Evolutionary conservation across 1,140 invertebrate species (phyloP).

Genomic region (Drepana arcuata): DNA sequence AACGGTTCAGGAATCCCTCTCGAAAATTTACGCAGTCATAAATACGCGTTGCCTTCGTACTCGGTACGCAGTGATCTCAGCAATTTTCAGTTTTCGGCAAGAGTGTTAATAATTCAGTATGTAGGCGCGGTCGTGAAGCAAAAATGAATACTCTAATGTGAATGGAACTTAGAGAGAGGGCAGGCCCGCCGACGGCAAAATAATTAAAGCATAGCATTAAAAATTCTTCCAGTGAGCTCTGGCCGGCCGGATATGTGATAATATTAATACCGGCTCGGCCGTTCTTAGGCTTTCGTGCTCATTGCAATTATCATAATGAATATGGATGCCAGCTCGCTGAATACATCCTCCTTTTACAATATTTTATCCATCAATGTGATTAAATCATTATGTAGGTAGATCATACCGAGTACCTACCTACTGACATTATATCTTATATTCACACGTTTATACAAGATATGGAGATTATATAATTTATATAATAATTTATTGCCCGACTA

Average conservation of each 20-base stretch:
- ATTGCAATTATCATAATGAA: too few species aligned
- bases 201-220: slow-evolving; percentile 68
- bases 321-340: too few species aligned
- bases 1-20: slow-evolving; percentile 51
- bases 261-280: slow-evolving; percentile 52
- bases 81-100: slow-evolving; percentile 63
- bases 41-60: slow-evolving; percentile 24
- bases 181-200: slow-evolving; percentile 41
- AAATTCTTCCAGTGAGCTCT: slow-evolving; percentile 59
- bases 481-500: too few species aligned
- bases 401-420: too few species aligned
- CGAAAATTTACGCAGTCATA: slow-evolving; percentile 40
- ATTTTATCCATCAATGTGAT: too few species aligned
- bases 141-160: slow-evolving; percentile 68
- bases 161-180: slow-evolving; percentile 55
- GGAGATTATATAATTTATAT: too few species aligned
- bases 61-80: slow-evolving; percentile 37
- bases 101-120: slow-evolving; percentile 53
- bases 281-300: too few species aligned
- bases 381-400: too few species aligned
- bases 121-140: slow-evolving; percentile 46
- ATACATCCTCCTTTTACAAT: too few species aligned
- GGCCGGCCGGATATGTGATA: slow-evolving; percentile 61
- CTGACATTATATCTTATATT: too few species aligned
- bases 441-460: too few species aligned